Evolutionary conservation across 37 sponge, comb jelly and placozoan genomes (phyloP).

Genomic region (Beroe ovata): DNA sequence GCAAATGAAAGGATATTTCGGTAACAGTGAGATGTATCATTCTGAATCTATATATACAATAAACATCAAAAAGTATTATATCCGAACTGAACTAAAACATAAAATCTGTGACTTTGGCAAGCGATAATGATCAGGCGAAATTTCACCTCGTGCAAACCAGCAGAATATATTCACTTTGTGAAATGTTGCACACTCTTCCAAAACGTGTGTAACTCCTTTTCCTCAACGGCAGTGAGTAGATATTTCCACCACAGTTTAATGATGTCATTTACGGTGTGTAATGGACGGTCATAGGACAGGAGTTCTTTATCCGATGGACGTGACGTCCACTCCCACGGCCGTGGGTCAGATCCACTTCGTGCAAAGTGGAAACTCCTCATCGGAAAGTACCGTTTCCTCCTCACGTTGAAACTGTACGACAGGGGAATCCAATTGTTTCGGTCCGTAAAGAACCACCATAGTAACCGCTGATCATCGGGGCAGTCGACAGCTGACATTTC

Average conservation of each 20-base stretch:
- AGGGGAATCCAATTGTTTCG: constrained; percentile 46
- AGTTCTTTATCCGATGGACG: constrained; percentile 9
- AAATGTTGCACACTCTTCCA: constrained; percentile 28
- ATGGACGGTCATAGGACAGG: not conserved
- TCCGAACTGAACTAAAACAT: too few species aligned
- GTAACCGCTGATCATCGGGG: constrained; percentile 54
- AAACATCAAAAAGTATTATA: too few species aligned
- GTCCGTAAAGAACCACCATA: constrained; percentile 23
- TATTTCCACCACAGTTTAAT: constrained; percentile 51
- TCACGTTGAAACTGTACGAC: constrained; percentile 50
- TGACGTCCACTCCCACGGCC: constrained; percentile 37
- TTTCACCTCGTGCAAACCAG: too few species aligned
- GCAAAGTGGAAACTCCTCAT: constrained; percentile 63
- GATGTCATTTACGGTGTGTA: constrained; percentile 28
- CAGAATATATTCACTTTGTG: too few species aligned
- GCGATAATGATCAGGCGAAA: too few species aligned
- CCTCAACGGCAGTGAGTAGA: not conserved
- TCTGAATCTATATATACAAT: too few species aligned
- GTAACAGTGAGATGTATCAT: too few species aligned
- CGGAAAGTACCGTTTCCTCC: constrained; percentile 43
- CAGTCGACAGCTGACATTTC: not conserved
- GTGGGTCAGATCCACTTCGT: not conserved
- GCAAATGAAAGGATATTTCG: too few species aligned
- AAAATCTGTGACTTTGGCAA: too few species aligned
- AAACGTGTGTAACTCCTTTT: not conserved